Percentiles rank a stretch among this genome's conserved stretches.
Conservation (phyloP, 2,113 vertebrate genomes). For the Caranx melampygus region DNA sequence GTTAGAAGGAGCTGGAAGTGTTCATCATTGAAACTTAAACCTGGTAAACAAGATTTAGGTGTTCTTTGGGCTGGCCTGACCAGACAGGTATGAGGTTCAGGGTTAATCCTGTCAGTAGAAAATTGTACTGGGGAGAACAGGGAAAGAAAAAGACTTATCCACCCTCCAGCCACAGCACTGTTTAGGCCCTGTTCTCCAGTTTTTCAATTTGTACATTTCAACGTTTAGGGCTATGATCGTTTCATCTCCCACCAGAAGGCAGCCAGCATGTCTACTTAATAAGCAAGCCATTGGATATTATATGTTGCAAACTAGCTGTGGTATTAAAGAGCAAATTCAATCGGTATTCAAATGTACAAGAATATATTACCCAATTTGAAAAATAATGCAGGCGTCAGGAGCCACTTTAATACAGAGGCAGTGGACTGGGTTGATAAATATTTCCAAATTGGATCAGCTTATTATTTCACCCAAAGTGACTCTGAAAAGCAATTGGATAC, state of each 20-base stretch:
- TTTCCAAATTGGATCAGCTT: slow-evolving; percentile 83
- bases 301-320: slow-evolving; percentile 71
- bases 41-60: slow-evolving; percentile 57
- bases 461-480: slow-evolving; percentile 81
- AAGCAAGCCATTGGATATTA: slow-evolving; percentile 63
- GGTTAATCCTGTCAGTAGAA: slow-evolving; percentile 55
- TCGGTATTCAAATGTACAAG: slow-evolving; percentile 75
- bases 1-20: slow-evolving; percentile 16
- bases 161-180: slow-evolving; percentile 33
- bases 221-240: slow-evolving; percentile 58
- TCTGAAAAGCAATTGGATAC: slow-evolving; percentile 78
- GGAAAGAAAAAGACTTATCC: slow-evolving; percentile 41
- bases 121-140: slow-evolving; percentile 24
- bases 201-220: slow-evolving; percentile 58
- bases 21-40: slow-evolving; percentile 49
- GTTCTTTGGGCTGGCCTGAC: slow-evolving; percentile 33
- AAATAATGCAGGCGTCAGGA: slow-evolving; percentile 72
- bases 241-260: slow-evolving; percentile 39
- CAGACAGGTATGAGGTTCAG: slow-evolving; percentile 56
- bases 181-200: slow-evolving; percentile 19
- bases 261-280: slow-evolving; percentile 55
- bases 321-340: slow-evolving; percentile 75
- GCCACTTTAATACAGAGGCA: slow-evolving; percentile 72
- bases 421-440: slow-evolving; percentile 80
- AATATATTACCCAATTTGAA: slow-evolving; percentile 80